Evolutionary conservation across 1,140 invertebrate species (phyloP).

Genomic region (Bathynomus jamesi): DNA sequence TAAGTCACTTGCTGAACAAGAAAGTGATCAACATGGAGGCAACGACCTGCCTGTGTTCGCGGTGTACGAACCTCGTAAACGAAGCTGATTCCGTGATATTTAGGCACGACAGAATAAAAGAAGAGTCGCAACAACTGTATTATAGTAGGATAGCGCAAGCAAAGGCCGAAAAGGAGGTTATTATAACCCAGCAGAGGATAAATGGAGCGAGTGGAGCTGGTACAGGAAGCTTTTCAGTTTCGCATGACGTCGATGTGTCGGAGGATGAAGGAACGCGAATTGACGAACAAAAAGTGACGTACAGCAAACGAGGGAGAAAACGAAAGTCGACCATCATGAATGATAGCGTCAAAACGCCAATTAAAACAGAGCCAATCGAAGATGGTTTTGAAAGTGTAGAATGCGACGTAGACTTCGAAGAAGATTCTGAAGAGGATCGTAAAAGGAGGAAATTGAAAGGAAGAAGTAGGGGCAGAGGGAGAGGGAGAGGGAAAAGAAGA

Average conservation of each 20-base stretch:
- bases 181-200: background rate
- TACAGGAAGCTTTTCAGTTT: background rate
- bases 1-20: conserved; percentile 26
- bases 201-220: too few species aligned
- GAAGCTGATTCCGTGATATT: conserved; percentile 33
- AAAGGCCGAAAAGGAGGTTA: conserved; percentile 21
- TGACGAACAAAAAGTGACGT: conserved; percentile 23
- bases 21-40: conserved; percentile 30
- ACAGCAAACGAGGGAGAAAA: conserved; percentile 32
- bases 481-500: conserved; percentile 23
- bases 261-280: conserved; percentile 28
- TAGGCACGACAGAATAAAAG: conserved; percentile 31
- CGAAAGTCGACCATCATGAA: conserved; percentile 20
- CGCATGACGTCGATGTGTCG: conserved; percentile 20
- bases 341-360: conserved; percentile 27
- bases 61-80: conserved; percentile 32
- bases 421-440: conserved; percentile 28
- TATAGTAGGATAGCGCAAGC: conserved; percentile 13
- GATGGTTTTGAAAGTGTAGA: conserved; percentile 32
- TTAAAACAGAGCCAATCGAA: conserved; percentile 31
- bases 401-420: conserved; percentile 25
- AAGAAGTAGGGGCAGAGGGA: conserved; percentile 16
- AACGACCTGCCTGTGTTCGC: conserved; percentile 31
- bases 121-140: conserved; percentile 25
- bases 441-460: conserved; percentile 20